phyloP scores from a whole-genome alignment of 2,797 vertebrate species.

The Sebastes cheni region DNA sequence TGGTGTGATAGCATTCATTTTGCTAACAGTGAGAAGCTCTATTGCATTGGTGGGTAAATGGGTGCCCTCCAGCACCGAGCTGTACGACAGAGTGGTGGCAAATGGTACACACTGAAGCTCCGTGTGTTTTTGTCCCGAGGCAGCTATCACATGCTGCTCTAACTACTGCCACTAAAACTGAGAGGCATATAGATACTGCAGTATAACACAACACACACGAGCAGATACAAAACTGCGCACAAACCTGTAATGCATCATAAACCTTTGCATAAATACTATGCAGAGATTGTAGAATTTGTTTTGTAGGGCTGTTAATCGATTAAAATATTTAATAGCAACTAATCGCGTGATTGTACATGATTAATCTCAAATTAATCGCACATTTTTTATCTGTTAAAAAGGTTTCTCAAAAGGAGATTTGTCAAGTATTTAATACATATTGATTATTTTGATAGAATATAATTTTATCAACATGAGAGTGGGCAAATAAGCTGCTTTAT shows the following conservation, averaged over 20 bases:
- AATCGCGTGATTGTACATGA: too few species aligned
- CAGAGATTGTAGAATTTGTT: background rate
- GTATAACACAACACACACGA: background rate
- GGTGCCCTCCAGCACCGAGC: constrained; percentile 46
- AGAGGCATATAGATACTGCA: constrained; percentile 5
- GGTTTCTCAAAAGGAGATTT: too few species aligned
- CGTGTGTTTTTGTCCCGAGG: constrained; percentile 39
- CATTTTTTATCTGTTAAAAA: too few species aligned
- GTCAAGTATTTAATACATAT: too few species aligned
- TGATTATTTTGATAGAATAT: too few species aligned
- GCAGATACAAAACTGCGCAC: background rate
- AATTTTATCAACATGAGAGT: too few species aligned
- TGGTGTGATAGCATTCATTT: constrained; percentile 48
- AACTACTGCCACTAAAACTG: constrained; percentile 29
- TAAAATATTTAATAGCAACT: too few species aligned
- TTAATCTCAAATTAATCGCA: too few species aligned
- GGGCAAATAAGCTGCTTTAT: too few species aligned
- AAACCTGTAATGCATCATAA: background rate
- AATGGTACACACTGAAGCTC: constrained; percentile 43
- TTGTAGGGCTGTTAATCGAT: too few species aligned
- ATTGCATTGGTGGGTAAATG: constrained; percentile 50
- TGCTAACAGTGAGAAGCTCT: constrained; percentile 38
- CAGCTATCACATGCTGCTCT: constrained; percentile 18
- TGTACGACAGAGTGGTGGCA: constrained; percentile 39
- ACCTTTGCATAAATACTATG: background rate